phyloP scores from a whole-genome alignment of 2,797 vertebrate genomes.

The Pampus argenteus region DNA sequence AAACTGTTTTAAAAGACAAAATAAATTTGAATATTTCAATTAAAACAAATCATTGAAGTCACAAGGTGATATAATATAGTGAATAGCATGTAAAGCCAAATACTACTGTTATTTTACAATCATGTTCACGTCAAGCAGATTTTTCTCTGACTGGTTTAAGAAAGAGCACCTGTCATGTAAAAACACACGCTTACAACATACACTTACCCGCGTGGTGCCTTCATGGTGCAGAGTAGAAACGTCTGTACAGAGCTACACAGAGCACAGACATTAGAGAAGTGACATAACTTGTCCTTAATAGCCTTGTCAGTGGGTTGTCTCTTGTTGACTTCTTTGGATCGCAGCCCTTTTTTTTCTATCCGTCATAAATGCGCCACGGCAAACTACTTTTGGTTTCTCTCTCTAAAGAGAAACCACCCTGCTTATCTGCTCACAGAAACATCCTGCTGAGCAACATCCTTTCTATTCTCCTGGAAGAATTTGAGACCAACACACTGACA shows the following conservation, averaged over 20 bases:
- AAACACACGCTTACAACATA: slow-evolving; percentile 1
- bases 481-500: slow-evolving; percentile 4
- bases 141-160: background rate
- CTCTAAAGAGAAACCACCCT: slow-evolving; percentile 7
- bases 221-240: slow-evolving; percentile 60
- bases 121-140: background rate
- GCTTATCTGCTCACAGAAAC: slow-evolving; percentile 34
- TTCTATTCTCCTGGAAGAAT: slow-evolving; percentile 6
- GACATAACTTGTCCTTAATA: slow-evolving; percentile 36
- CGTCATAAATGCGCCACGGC: slow-evolving; percentile 29
- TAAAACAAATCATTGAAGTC: no score
- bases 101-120: background rate
- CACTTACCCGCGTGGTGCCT: slow-evolving; percentile 57
- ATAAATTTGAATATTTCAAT: no score
- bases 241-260: slow-evolving; percentile 42
- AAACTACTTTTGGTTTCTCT: slow-evolving; percentile 17
- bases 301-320: slow-evolving; percentile 20
- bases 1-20: background rate
- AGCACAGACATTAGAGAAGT: slow-evolving; percentile 32
- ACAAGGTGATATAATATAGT: background rate
- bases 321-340: slow-evolving; percentile 19
- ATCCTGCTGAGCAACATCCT: background rate
- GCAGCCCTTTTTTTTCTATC: slow-evolving; percentile 15
- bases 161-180: background rate
- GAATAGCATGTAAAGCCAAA: background rate